phyloP scores from a whole-genome alignment of 2,888 invertebrate species.

The Epicampocera succincta region DNA sequence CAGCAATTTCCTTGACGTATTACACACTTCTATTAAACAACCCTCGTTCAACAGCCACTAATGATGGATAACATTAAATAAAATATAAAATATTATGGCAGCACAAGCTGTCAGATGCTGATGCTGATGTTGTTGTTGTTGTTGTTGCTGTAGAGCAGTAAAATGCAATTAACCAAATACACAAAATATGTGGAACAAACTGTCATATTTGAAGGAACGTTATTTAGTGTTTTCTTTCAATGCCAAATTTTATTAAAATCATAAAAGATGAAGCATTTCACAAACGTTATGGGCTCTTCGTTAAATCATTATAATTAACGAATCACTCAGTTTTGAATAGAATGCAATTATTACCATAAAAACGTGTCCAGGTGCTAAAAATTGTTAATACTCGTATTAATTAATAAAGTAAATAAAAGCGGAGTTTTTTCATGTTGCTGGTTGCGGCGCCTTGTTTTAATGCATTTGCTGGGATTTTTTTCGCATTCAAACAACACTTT shows the following conservation, averaged over 20 bases:
- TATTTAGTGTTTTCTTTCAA: conserved; percentile 20
- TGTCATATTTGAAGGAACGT: neutral
- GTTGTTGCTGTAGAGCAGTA: neutral
- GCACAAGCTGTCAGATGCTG: too few species aligned
- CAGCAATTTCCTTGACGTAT: too few species aligned
- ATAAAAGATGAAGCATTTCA: neutral
- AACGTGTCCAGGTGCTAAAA: conserved; percentile 1
- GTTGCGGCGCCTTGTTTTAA: conserved; percentile 10
- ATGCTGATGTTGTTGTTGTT: too few species aligned
- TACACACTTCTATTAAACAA: too few species aligned
- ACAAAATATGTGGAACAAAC: neutral
- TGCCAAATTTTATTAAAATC: neutral
- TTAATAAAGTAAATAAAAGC: conserved; percentile 5
- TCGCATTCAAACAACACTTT: conserved; percentile 1
- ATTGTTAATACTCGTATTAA: conserved; percentile 1
- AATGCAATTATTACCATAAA: neutral
- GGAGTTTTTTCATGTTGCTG: neutral
- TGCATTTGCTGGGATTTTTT: neutral
- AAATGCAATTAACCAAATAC: conserved; percentile 5
- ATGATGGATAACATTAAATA: too few species aligned
- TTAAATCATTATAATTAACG: neutral
- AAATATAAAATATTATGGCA: too few species aligned
- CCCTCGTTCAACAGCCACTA: too few species aligned
- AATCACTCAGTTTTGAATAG: conserved; percentile 15
- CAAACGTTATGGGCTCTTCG: neutral